phyloP scores from a whole-genome alignment of 2,888 invertebrate genomes.

The Escarpia spicata region DNA sequence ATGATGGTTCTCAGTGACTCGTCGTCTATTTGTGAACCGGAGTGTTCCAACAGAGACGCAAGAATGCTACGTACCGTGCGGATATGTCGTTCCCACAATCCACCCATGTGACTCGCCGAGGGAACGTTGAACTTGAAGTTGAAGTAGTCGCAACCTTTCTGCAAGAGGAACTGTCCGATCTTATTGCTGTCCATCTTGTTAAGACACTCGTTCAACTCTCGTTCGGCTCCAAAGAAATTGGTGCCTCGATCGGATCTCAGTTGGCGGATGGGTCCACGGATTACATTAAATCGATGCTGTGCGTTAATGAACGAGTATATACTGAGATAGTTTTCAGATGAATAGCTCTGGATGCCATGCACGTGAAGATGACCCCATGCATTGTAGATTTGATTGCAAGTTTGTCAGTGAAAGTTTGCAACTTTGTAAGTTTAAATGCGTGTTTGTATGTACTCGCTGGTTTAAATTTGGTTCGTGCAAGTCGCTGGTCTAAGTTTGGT shows the following conservation, averaged over 20 bases:
- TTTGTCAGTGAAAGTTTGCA: no score
- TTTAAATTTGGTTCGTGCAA: no score
- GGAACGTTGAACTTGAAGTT: constrained; percentile 19
- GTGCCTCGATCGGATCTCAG: constrained; percentile 40
- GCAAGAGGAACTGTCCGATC: constrained; percentile 27
- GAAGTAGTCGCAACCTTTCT: constrained; percentile 19
- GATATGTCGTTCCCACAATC: constrained; percentile 38
- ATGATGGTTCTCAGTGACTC: constrained; percentile 32
- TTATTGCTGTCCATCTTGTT: constrained; percentile 31
- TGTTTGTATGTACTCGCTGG: no score
- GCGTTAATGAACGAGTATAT: constrained; percentile 46
- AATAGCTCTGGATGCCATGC: constrained; percentile 52
- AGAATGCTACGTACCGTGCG: constrained; percentile 34
- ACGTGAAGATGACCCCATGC: constrained; percentile 55
- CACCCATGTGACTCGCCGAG: constrained; percentile 35
- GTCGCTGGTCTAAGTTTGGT: no score
- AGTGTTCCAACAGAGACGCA: constrained; percentile 20
- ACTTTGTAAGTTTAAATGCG: no score
- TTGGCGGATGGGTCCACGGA: constrained; percentile 38
- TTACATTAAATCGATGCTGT: constrained; percentile 38
- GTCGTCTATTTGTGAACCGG: constrained; percentile 34
- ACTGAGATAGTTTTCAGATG: constrained; percentile 48
- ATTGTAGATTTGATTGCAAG: not conserved
- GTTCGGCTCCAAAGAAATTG: constrained; percentile 39
- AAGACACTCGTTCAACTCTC: constrained; percentile 31